Percentiles rank a stretch among this genome's conserved stretches.
Conservation (phyloP, 2,113 vertebrate genomes). For the Tychaedon coryphoeus region DNA sequence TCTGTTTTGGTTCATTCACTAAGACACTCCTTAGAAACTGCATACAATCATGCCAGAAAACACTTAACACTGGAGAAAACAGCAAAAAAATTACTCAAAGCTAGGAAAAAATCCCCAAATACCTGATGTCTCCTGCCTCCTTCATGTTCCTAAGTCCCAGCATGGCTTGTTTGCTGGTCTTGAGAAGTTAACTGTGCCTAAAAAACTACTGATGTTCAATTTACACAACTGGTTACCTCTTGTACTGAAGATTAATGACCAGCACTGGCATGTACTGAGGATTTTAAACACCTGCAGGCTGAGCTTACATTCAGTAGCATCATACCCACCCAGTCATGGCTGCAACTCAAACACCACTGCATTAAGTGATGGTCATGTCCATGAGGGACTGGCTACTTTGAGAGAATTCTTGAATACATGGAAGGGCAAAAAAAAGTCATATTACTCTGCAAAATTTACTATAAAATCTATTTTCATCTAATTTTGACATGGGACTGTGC, state of each 20-base stretch:
- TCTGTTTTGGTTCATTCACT: not conserved
- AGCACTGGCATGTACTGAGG: not conserved
- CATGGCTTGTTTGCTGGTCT: not conserved
- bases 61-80: not conserved
- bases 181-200: not conserved
- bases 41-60: not conserved
- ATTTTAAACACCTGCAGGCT: not conserved
- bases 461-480: not conserved
- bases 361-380: not conserved
- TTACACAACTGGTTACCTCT: not conserved
- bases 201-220: not conserved
- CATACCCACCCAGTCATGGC: not conserved
- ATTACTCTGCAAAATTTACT: slow-evolving; percentile 2
- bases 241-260: not conserved
- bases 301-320: not conserved
- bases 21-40: not conserved
- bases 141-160: not conserved
- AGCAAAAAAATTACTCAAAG: not conserved
- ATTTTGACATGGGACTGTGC: not conserved
- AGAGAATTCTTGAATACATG: not conserved
- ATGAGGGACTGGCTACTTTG: not conserved
- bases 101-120: accelerated
- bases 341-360: not conserved
- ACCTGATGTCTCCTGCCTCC: not conserved
- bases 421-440: not conserved